Evolutionary conservation across 2,797 vertebrate genomes (phyloP).

Genomic region (Dromococcyx pavoninus): DNA sequence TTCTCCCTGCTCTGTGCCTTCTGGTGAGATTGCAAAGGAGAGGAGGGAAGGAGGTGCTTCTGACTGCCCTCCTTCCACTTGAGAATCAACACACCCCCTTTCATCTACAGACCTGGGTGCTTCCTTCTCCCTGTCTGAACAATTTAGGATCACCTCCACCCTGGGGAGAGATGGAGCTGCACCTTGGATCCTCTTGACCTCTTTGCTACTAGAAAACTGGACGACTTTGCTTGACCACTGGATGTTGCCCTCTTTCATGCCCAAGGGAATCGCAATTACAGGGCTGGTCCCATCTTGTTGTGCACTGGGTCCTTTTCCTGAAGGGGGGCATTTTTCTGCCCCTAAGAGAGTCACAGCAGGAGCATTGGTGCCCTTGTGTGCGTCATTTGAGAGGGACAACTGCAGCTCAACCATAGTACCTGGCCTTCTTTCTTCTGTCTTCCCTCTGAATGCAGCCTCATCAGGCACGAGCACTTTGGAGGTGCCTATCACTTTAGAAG

Average conservation of each 20-base stretch:
- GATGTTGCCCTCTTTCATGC: slow-evolving; percentile 35
- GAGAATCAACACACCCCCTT: slow-evolving; percentile 84
- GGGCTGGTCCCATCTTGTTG: slow-evolving; percentile 43
- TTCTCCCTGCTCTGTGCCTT: slow-evolving; percentile 87
- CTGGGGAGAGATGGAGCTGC: slow-evolving; percentile 74
- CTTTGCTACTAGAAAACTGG: slow-evolving; percentile 73
- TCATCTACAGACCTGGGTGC: slow-evolving; percentile 75
- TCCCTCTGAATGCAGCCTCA: slow-evolving; percentile 34
- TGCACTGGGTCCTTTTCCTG: slow-evolving; percentile 36
- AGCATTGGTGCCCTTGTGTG: slow-evolving; percentile 57
- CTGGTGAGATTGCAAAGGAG: slow-evolving; percentile 88
- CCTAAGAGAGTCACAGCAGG: slow-evolving; percentile 67
- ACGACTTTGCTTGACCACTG: slow-evolving; percentile 71
- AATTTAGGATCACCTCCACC: slow-evolving; percentile 85
- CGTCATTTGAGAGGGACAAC: slow-evolving; percentile 82
- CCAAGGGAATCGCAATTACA: slow-evolving; percentile 19
- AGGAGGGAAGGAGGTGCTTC: slow-evolving; percentile 85
- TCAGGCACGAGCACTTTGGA: slow-evolving; percentile 42
- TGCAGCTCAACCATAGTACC: slow-evolving; percentile 86
- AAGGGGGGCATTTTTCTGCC: slow-evolving; percentile 59
- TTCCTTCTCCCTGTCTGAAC: slow-evolving; percentile 75
- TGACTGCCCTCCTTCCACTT: slow-evolving; percentile 85
- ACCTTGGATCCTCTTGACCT: slow-evolving; percentile 76
- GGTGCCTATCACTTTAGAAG: slow-evolving; percentile 50
- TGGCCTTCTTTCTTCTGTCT: slow-evolving; percentile 53